Base-by-base conservation (phyloP, 2,888 invertebrate genomes). In the Caradrina kadenii region DNA sequence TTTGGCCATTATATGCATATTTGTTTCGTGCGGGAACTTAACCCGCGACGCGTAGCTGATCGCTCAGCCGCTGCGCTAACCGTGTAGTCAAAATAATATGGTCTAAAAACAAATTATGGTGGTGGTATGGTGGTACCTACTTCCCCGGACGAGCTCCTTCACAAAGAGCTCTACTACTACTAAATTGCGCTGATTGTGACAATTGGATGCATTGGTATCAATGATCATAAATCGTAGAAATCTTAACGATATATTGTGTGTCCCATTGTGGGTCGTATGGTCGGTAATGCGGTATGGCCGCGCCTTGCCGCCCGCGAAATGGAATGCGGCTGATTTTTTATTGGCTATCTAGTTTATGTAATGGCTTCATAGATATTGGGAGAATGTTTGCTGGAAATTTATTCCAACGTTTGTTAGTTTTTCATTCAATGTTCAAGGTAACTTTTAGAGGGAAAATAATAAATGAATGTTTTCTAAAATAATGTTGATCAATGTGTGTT, bases 191-290 rank as follows among this genome's bases (percentile, higher is more conserved):
- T 89, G 87, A 91, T 91, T 90, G 90, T 81, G 84, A 87, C 90
- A 92, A 92, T 91, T 91, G 90, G 76, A 68, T 72, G 64, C 80
- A 80, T 73, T 81, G 73, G 63, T 73, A 67, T 71, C 82, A 86
- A 85, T 86, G 66, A 84, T 79, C 68, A 83, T 81, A 80, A 85
- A 84, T 84, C 70, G 74, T 63, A 76, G 70, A 68, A 70, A 80
- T 75, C 52, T 82, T 77, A 70, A 67, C 66, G 56, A 64, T 59
- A 76, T 22, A 56, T 58, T 56, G 59, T 71, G 71, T 50, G 39
- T n/a, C n/a, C 42, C 42, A 72, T 62, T 72, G 66, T 63, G 45
- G 17, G 59, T 53, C 19, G 56, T 62, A 56, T 22, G 59, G 55
- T 42, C 26, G 15, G 63, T 60, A 52, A 55, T 63, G 63, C 55